Evolutionary conservation across 2,888 invertebrate species (phyloP), one percentile per base, ranked within the genome.

Genomic region (Schrankia costaestrigalis): DNA sequence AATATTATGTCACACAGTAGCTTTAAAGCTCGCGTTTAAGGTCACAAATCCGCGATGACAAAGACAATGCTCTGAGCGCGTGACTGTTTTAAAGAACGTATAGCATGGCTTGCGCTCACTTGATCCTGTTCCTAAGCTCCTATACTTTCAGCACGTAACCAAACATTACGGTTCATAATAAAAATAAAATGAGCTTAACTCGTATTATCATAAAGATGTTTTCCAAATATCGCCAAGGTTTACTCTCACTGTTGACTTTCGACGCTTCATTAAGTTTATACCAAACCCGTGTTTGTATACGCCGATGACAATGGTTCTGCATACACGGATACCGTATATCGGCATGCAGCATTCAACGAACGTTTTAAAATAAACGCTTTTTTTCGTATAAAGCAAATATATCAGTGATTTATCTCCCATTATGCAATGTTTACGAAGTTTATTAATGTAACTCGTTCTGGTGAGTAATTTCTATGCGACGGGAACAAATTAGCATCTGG

Each of bases 251-350:
- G 64, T 77, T 78, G 71, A 68, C 63, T 63, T 70, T 75, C 35
- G 56, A 71, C 57, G 80, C 69, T 74, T 79, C 77, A 77, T 78
- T 78, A 69, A 67, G 64, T 77, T 73, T 68, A 69, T 75, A 71
- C 71, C 45, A 60, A 65, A 59, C 53, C 56, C 49, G 47, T 74
- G 63, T 77, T 75, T 74, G 63, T 46, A 36, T 56, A 60, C 46
- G 53, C 46, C 51, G 49, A 50, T 56, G 59, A 63, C 63, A 46
- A 46, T 40, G 36, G 51, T 53, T 53, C 43, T 31, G 33, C 53
- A 59, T 52, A 63, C 46, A 65, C 41, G 33, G 40, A 46, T 46
- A 43, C 31, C 41, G 11, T 45, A 44, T 35, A 57, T 53, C 31
- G 30, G 41, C 39, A 42, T 40, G 36, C 27, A 33, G 21, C 26